Evolutionary conservation across 2,797 vertebrate genomes (phyloP).

Genomic region (Enteromius treurensis): DNA sequence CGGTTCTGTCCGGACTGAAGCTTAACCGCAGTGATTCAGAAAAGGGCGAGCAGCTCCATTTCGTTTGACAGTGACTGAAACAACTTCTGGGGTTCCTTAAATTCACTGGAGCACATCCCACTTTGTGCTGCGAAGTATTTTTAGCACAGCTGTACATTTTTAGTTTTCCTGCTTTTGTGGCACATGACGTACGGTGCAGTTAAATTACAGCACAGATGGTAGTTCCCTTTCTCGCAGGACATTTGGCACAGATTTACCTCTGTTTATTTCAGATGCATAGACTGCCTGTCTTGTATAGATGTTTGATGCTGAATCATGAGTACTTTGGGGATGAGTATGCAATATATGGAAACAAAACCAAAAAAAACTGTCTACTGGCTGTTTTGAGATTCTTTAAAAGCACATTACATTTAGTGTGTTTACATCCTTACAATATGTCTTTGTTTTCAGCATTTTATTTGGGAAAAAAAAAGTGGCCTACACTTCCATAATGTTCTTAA

Average conservation of each 20-base stretch:
- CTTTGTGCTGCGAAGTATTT: slow-evolving; percentile 5
- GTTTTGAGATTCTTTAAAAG: not conserved
- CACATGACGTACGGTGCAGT: not conserved
- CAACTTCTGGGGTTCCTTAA: not conserved
- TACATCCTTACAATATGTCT: not conserved
- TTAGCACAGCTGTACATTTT: not conserved
- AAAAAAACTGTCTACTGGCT: not conserved
- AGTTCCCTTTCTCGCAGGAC: not conserved
- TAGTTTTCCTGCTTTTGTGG: slow-evolving; percentile 20
- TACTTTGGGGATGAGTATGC: slow-evolving; percentile 5
- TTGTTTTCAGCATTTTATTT: not conserved
- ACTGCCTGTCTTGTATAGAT: slow-evolving; percentile 16
- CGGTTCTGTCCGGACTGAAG: slow-evolving; percentile 76
- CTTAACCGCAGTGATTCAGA: slow-evolving; percentile 72
- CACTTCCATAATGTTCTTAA: not conserved
- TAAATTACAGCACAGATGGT: slow-evolving; percentile 11
- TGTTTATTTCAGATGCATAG: slow-evolving; percentile 6
- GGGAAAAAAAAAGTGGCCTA: not conserved
- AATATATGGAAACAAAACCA: slow-evolving; percentile 18
- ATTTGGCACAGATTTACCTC: slow-evolving; percentile 15
- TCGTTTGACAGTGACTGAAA: slow-evolving; percentile 69
- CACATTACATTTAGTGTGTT: not conserved
- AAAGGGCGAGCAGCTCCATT: slow-evolving; percentile 75
- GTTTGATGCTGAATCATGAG: slow-evolving; percentile 9
- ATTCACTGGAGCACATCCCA: not conserved